Percentiles rank a stretch among this genome's conserved stretches.
phyloP scores from a whole-genome alignment of 2,113 vertebrate genomes.

The zebrafish (Danio rerio) region DNA sequence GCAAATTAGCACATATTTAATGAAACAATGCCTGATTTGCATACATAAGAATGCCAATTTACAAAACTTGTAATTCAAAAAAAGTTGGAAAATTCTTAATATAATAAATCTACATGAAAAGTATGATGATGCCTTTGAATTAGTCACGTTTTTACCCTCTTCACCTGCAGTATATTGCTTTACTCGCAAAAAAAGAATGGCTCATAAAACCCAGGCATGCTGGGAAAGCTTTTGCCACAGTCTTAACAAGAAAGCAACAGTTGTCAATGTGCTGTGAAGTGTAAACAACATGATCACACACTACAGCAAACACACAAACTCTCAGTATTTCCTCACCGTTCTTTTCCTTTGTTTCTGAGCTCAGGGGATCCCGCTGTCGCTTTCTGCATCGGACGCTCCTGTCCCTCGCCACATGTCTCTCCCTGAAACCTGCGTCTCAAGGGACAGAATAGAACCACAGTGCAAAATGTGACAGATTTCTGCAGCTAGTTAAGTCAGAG shows the following conservation, averaged over 20 bases:
- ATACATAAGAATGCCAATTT: too few relatives aligned
- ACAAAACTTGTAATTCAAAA: too few relatives aligned
- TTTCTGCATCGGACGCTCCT: neutral
- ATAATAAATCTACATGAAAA: too few relatives aligned
- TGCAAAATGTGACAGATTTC: neutral
- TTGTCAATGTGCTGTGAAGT: conserved; percentile 14
- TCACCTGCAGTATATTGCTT: too few relatives aligned
- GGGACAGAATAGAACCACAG: neutral
- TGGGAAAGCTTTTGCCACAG: neutral
- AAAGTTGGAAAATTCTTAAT: too few relatives aligned
- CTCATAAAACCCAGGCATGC: conserved; percentile 1
- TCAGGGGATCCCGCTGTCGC: conserved; percentile 22
- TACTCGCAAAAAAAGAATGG: too few relatives aligned
- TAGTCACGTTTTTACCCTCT: too few relatives aligned
- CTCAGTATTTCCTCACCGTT: conserved; percentile 22
- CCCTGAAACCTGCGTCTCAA: neutral
- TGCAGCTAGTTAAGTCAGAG: conserved; percentile 13
- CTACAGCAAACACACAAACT: neutral
- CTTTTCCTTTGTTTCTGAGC: conserved; percentile 14
- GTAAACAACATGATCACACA: conserved; percentile 4
- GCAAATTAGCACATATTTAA: too few relatives aligned
- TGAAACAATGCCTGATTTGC: too few relatives aligned
- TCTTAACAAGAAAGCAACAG: conserved; percentile 2
- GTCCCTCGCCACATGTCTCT: conserved; percentile 23
- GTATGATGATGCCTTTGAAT: too few relatives aligned